These are phyloP conservation scores for Smutsia gigantea DNA, from an alignment of 2,797 vertebrate genomes.

Conservation along the genomic window DNA sequence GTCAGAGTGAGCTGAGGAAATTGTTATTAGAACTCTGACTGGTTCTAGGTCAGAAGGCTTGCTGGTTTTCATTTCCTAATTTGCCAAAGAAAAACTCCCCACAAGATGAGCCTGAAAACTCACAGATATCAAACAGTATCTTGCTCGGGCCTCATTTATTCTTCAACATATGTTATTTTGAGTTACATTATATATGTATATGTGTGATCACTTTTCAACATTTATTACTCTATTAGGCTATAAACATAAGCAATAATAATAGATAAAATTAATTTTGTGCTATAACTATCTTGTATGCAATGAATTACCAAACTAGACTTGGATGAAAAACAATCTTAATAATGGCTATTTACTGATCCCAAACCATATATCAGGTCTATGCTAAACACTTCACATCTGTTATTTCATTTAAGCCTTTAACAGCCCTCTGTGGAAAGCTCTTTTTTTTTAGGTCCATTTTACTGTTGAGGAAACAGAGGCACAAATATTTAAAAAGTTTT, in stretches of 20 bases:
- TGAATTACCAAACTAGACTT: background rate
- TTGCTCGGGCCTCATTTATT: background rate
- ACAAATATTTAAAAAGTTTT: background rate
- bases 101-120: background rate
- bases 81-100: background rate
- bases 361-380: background rate
- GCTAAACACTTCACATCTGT: background rate
- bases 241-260: background rate
- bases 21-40: background rate
- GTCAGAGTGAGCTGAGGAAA: background rate
- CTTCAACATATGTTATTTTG: background rate
- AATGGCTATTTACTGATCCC: background rate
- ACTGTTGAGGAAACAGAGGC: background rate
- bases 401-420: background rate
- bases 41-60: background rate
- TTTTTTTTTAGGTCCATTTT: background rate
- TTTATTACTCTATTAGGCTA: background rate
- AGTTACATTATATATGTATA: background rate
- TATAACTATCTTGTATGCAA: background rate
- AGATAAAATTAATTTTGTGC: background rate
- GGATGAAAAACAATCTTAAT: background rate
- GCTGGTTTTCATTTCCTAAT: slow-evolving; percentile 44
- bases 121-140: background rate
- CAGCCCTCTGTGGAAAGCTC: background rate
- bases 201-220: background rate